Percentiles rank a stretch among this genome's conserved stretches.
Evolutionary conservation across 1,140 invertebrate genomes (phyloP).

Genomic region (Calosoma granatense): DNA sequence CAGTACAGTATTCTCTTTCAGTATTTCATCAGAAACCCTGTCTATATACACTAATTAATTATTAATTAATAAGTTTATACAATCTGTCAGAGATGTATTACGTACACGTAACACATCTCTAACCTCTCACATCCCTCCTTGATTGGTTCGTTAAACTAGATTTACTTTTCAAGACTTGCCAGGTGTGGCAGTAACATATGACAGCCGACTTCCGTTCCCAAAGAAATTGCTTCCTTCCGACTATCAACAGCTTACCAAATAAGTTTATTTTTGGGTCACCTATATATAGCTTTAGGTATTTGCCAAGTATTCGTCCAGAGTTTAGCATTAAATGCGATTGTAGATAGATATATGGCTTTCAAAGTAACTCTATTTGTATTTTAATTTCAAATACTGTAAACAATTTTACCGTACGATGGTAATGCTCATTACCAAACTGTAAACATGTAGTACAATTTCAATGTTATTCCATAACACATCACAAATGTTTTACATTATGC

Average conservation of each 20-base stretch:
- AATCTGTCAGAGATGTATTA: too few species aligned
- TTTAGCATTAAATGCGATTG: not conserved
- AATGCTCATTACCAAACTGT: slow-evolving; percentile 10
- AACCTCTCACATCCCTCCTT: too few species aligned
- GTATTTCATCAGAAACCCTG: too few species aligned
- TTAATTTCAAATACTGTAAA: not conserved
- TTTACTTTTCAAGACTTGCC: not conserved
- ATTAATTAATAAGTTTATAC: too few species aligned
- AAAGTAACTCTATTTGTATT: slow-evolving; percentile 3
- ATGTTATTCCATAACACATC: too few species aligned
- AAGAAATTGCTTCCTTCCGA: slow-evolving; percentile 1
- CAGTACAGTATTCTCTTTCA: too few species aligned
- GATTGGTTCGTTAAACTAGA: not conserved
- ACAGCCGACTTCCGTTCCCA: slow-evolving; percentile 2
- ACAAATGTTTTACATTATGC: too few species aligned
- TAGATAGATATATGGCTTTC: slow-evolving; percentile 3
- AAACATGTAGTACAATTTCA: slow-evolving; percentile 26
- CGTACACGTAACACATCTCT: too few species aligned
- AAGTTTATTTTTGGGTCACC: slow-evolving; percentile 7
- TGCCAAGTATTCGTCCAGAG: slow-evolving; percentile 1
- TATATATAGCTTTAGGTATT: slow-evolving; percentile 1
- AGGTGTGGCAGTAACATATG: slow-evolving; percentile 9
- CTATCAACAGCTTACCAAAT: not conserved
- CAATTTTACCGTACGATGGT: not conserved
- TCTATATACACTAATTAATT: too few species aligned